Conservation (phyloP, 2,797 vertebrate species). For the Clarias platycephalus region DNA sequence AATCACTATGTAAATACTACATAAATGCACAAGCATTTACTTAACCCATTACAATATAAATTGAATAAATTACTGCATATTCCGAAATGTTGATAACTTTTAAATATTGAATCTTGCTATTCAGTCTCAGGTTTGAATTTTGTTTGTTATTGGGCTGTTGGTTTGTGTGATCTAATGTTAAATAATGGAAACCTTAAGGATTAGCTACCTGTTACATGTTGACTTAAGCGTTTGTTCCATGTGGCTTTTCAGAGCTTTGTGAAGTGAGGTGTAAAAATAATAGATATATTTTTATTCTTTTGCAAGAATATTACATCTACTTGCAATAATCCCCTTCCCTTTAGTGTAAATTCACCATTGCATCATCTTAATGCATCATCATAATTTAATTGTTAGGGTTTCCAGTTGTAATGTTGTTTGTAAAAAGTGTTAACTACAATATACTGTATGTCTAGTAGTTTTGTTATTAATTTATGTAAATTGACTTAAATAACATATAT, state of each 20-base stretch:
- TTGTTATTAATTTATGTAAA: not conserved
- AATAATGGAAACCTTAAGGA: not conserved
- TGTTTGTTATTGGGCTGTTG: not conserved
- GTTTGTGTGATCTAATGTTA: not conserved
- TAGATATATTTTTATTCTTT: not conserved
- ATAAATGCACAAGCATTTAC: not conserved
- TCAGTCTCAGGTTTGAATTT: not conserved
- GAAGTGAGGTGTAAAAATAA: not conserved
- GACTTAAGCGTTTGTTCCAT: not conserved
- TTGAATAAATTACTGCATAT: not conserved
- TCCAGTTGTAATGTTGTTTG: not conserved
- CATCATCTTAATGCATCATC: not conserved
- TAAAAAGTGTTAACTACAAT: constrained; percentile 5
- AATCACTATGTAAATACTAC: not conserved
- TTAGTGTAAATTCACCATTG: not conserved
- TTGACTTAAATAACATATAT: not conserved
- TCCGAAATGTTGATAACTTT: not conserved
- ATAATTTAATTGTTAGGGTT: not conserved
- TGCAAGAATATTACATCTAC: not conserved
- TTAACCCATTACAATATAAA: not conserved
- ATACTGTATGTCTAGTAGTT: not conserved
- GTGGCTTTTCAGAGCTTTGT: not conserved
- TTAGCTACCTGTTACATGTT: not conserved
- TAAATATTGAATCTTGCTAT: not conserved
- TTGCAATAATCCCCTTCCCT: constrained; percentile 1